Evolutionary conservation across 2,113 vertebrate genomes (phyloP).

Genomic region (Pithys albifrons): DNA sequence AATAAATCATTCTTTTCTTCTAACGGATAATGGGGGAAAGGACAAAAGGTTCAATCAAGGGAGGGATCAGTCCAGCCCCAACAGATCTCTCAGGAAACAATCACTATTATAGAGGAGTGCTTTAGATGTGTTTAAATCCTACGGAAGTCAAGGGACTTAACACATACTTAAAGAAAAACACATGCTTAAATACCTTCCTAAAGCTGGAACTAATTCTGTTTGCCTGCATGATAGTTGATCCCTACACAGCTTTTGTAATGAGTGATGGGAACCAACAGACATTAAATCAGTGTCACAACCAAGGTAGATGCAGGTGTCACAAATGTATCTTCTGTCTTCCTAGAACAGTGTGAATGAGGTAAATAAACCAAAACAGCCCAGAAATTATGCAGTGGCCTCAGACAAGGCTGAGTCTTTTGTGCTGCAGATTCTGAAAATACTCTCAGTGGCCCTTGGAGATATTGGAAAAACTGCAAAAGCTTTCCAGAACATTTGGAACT

Average conservation of each 20-base stretch:
- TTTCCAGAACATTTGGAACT: not conserved
- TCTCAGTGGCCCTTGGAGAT: not conserved
- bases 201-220: slow-evolving; percentile 42
- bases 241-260: not conserved
- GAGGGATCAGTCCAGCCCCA: not conserved
- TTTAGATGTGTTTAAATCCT: slow-evolving; percentile 33
- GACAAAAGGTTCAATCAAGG: not conserved
- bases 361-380: not conserved
- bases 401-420: not conserved
- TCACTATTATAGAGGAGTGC: not conserved
- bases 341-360: not conserved
- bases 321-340: not conserved
- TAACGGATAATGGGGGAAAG: not conserved
- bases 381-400: not conserved
- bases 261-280: not conserved
- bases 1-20: not conserved
- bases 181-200: slow-evolving; percentile 21
- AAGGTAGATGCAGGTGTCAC: not conserved
- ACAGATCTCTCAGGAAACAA: not conserved
- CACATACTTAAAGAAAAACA: slow-evolving; percentile 45
- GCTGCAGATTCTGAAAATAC: not conserved
- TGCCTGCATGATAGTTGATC: not conserved
- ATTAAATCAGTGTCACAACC: not conserved
- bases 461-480: not conserved
- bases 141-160: slow-evolving; percentile 29